A percentile compares a stretch with the other conserved stretches of the same genome.
Evolutionary conservation across 2,113 vertebrate species (phyloP).

Genomic region (Malurus elegans): DNA sequence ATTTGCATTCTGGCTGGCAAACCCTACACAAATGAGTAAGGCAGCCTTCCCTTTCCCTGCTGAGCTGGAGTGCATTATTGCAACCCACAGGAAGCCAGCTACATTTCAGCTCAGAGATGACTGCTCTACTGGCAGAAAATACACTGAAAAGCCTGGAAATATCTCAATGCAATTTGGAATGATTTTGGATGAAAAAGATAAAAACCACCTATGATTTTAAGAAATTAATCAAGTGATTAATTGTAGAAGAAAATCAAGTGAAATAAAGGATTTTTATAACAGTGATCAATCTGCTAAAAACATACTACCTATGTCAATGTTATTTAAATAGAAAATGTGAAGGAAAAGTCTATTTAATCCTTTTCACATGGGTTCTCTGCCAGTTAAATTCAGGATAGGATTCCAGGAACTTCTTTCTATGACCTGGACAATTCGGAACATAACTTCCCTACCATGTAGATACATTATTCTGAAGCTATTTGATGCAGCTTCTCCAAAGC

Average conservation of each 20-base stretch:
- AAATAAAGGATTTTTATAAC: not conserved
- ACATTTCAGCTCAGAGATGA: not conserved
- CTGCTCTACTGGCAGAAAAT: not conserved
- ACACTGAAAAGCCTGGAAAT: not conserved
- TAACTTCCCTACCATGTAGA: not conserved
- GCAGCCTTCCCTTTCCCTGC: not conserved
- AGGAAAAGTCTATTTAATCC: not conserved
- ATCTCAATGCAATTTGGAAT: not conserved
- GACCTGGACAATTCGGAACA: not conserved
- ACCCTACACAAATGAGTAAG: not conserved
- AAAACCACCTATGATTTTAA: not conserved
- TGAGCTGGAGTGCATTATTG: not conserved
- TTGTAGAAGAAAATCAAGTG: not conserved
- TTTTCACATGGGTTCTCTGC: not conserved
- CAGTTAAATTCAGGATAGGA: not conserved
- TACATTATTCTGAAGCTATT: not conserved
- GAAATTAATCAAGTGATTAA: too few relatives aligned
- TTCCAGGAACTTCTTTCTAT: not conserved
- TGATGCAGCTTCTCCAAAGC: not conserved
- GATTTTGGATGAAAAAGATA: not conserved
- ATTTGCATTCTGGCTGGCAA: not conserved
- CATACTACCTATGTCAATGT: not conserved
- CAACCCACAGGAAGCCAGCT: not conserved
- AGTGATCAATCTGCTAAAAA: not conserved
- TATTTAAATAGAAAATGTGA: not conserved